These are phyloP conservation scores for Mesochorus sp. DNA, from an alignment of 2,888 invertebrate species.

Conservation along the genomic window DNA sequence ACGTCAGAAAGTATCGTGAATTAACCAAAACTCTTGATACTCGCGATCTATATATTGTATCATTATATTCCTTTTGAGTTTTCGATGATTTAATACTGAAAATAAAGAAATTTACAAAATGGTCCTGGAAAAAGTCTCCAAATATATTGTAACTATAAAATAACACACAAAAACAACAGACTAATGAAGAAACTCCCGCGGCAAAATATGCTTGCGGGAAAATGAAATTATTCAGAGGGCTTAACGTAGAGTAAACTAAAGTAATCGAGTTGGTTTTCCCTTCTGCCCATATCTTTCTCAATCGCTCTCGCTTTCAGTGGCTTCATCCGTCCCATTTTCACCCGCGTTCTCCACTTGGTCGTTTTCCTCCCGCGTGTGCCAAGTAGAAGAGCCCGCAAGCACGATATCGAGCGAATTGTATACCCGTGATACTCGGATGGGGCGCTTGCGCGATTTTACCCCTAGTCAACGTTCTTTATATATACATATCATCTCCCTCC, in stretches of 20 bases:
- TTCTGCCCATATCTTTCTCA: background rate
- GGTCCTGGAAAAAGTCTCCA: too few relatives aligned
- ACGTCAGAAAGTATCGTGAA: too few relatives aligned
- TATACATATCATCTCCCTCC: background rate
- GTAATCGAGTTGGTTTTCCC: constrained; percentile 24
- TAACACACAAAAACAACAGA: too few relatives aligned
- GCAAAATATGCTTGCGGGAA: too few relatives aligned
- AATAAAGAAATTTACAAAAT: too few relatives aligned
- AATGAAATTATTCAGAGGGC: constrained; percentile 37
- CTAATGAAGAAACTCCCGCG: too few relatives aligned
- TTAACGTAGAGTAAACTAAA: constrained; percentile 14
- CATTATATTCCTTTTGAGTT: too few relatives aligned
- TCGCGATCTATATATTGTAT: too few relatives aligned
- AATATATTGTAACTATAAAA: too few relatives aligned
- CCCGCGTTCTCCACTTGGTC: constrained; percentile 32
- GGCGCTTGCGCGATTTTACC: constrained; percentile 67
- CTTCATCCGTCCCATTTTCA: constrained; percentile 31
- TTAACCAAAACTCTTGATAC: too few relatives aligned
- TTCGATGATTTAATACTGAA: too few relatives aligned
- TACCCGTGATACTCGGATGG: constrained; percentile 49
- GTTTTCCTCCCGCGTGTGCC: constrained; percentile 29
- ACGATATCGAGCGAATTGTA: constrained; percentile 66
- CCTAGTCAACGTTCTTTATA: constrained; percentile 8
- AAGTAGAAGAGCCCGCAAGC: too few relatives aligned
- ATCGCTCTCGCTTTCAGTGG: constrained; percentile 44